Base-by-base conservation (phyloP, 2,888 invertebrate genomes). In the Reticulitermes lucifugus region DNA sequence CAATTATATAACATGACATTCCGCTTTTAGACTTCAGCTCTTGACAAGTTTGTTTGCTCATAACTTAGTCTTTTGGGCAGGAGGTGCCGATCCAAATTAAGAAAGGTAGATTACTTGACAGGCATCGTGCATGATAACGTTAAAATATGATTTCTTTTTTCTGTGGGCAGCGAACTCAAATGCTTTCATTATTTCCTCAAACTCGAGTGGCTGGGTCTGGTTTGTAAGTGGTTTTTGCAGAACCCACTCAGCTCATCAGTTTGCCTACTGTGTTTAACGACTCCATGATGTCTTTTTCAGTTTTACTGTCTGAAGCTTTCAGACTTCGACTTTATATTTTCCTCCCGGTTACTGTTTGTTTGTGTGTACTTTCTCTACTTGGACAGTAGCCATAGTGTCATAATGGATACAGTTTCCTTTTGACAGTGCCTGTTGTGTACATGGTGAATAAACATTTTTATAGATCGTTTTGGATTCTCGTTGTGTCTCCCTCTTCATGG, bases 211-310 rank as follows among this genome's bases (percentile, higher is more conserved):
- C n/a, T 0, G 9, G 14, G 21, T 25, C n/a, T 65, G 9, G 65
- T 65, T 65, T 65, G 35, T 25, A 65, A 65, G 65, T 65, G 65
- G 65, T 10, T 65, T 60, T n/a, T 10, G 65, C n/a, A 65, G 65
- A 25, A 25, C 65, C 65, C 65, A 65, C 65, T n/a, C n/a, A 65
- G n/a, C 25, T 25, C 65, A 65, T 6, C 2, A 65, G n/a, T 25
- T 65, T n/a, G 65, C 65, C 65, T 65, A 25, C 65, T 65, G 25
- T 12, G 5, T 5, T 9, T 25, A 65, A n/a, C 35, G 7, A n/a
- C n/a, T 65, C n/a, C 6, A n/a, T 65, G 65, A 65, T n/a, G 65
- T n/a, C 65, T n/a, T n/a, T 65, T n/a, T 65, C 65, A 65, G 65
- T 65, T 65, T 65, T 65, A 25, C 65, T 65, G n/a, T n/a, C 65